These are phyloP conservation scores for Chrysodeixis includens DNA, from an alignment of 2,888 invertebrate genomes.

Conservation along the genomic window DNA sequence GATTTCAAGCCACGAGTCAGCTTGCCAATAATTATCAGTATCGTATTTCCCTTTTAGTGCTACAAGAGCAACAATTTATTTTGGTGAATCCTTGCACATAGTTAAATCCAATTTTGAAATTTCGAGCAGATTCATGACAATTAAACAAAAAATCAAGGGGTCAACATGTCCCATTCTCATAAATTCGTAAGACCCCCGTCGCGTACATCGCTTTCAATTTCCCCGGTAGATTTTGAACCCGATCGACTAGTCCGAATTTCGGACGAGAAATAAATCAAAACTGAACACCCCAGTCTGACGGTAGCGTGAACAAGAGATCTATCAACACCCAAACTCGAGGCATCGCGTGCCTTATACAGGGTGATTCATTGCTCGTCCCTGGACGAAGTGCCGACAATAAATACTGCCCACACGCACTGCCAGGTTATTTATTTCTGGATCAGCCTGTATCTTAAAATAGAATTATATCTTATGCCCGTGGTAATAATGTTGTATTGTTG, in stretches of 20 bases:
- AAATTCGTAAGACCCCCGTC: neutral
- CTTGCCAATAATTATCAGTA: neutral
- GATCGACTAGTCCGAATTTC: conserved; percentile 13
- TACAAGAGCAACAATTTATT: too few species aligned
- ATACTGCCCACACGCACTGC: conserved; percentile 69
- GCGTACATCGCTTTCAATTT: conserved; percentile 22
- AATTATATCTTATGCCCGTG: conserved; percentile 50
- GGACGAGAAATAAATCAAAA: conserved; percentile 52
- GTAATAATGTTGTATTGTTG: conserved; percentile 28
- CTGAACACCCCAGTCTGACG: conserved; percentile 41
- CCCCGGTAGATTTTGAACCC: neutral
- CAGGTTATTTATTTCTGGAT: conserved; percentile 66
- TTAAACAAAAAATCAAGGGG: too few species aligned
- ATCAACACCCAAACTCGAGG: conserved; percentile 61
- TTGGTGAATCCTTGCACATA: too few species aligned
- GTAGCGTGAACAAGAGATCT: conserved; percentile 54
- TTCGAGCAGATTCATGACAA: too few species aligned
- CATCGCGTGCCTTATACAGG: conserved; percentile 69
- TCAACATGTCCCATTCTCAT: too few species aligned
- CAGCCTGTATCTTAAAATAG: conserved; percentile 68
- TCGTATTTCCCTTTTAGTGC: too few species aligned
- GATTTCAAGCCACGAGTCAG: neutral
- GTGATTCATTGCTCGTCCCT: conserved; percentile 67
- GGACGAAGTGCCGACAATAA: conserved; percentile 64
- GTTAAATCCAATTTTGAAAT: too few species aligned